Evolutionary conservation across 2,888 invertebrate species (phyloP), one percentile per base, ranked within the genome.

Genomic region (Yponomeuta plumbellus): DNA sequence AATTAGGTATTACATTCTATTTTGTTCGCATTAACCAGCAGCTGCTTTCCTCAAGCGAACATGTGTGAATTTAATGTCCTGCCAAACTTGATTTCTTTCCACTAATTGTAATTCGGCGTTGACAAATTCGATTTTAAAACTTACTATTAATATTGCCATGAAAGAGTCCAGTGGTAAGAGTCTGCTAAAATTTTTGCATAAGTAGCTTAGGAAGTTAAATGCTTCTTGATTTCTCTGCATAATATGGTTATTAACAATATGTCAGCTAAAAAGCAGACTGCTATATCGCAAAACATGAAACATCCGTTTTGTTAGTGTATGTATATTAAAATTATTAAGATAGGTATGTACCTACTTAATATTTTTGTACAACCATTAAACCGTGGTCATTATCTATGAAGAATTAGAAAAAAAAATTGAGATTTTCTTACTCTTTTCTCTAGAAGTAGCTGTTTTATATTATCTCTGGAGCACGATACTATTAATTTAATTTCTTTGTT

Each of bases 81-180:
- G 44, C 44, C 44, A 52, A 52, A 52, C 44, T 61, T 66, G 59
- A 66, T 66, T 66, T 39, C 2, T 59, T 22, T 58, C 52, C 64
- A 65, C 57, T 56, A 63, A 67, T 65, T 67, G 64, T 67, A 59
- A 34, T 56, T 4, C 26, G 61, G 21, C 73, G 76, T 83, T 80
- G 80, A 61, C 61, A 61, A 61, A 61, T 61, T 56, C 20, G 44
- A 64, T 17, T 64, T 64, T 64, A 22, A 56, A 23, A 23, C 40
- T 26, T 52, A 26, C 56, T 23, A 20, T 52, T 52, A 52, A 52
- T 52, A 52, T 52, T 52, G 44, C 17, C 44, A 17, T 5, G 44
- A 52, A 17, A 52, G 44, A 17, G 13, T 52, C 17, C 3, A 52
- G 17, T n/a, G n/a, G n/a, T 2, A 13, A 52, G 5, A 44, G 39